These are phyloP conservation scores for Corvus cornix DNA, from an alignment of 2,113 vertebrate genomes.

Conservation along the genomic window DNA sequence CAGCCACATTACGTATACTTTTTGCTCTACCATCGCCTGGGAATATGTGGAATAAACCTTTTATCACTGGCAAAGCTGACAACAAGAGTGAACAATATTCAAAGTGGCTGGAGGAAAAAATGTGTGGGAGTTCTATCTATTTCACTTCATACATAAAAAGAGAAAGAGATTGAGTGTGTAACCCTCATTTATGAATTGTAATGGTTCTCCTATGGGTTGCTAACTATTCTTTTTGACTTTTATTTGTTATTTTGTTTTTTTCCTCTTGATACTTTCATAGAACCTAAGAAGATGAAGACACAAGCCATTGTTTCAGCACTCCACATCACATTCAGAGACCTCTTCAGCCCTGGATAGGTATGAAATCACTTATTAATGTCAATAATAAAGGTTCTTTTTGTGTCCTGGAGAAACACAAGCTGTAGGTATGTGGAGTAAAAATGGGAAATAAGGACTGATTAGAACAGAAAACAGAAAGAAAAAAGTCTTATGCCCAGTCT, in stretches of 20 bases:
- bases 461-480: neutral
- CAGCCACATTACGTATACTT: slow-evolving; percentile 36
- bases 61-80: slow-evolving; percentile 22
- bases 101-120: slow-evolving; percentile 58
- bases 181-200: slow-evolving; percentile 21
- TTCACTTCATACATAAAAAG: slow-evolving; percentile 47
- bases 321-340: neutral
- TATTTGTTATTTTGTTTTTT: neutral
- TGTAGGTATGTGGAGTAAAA: neutral
- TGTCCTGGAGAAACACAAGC: neutral
- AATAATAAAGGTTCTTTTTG: neutral
- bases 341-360: neutral
- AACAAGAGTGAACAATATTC: slow-evolving; percentile 48
- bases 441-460: neutral
- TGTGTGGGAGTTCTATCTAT: slow-evolving; percentile 38
- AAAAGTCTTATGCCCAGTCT: neutral
- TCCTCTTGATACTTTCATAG: neutral
- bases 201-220: slow-evolving; percentile 15
- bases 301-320: neutral
- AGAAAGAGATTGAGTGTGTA: slow-evolving; percentile 28
- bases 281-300: neutral
- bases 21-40: neutral
- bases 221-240: slow-evolving; percentile 12
- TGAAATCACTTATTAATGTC: neutral
- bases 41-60: slow-evolving; percentile 64